Percentiles rank a stretch among this genome's conserved stretches.
Evolutionary conservation across 2,888 invertebrate species (phyloP).

Genomic region (Drosophila vallismaia): DNA sequence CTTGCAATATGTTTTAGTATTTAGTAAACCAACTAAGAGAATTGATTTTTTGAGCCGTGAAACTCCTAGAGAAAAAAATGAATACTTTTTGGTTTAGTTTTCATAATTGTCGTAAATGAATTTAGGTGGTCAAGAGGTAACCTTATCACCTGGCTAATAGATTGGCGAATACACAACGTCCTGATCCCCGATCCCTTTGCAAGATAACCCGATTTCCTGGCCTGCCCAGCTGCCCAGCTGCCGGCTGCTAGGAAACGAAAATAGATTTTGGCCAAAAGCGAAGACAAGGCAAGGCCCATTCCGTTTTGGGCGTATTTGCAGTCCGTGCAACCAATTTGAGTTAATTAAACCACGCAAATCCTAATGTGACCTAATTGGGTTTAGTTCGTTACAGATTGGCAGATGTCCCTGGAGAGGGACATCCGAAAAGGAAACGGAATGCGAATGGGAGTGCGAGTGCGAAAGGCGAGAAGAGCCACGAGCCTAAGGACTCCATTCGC

Average conservation of each 20-base stretch:
- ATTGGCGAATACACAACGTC: background rate
- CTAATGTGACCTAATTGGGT: conserved; percentile 73
- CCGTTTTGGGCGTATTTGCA: conserved; percentile 36
- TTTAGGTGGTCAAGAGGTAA: too few species aligned
- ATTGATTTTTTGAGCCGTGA: too few species aligned
- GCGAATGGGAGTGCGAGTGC: background rate
- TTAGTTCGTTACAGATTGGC: conserved; percentile 46
- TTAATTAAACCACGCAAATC: conserved; percentile 75
- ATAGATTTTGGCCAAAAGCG: conserved; percentile 23
- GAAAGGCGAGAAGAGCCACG: conserved; percentile 9
- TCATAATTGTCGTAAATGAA: too few species aligned
- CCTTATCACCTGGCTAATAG: background rate
- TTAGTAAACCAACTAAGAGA: too few species aligned
- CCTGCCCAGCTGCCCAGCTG: too few species aligned
- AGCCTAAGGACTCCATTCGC: conserved; percentile 33
- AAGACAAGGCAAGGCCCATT: conserved; percentile 9
- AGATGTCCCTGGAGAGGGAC: conserved; percentile 40
- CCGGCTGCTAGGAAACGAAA: conserved; percentile 11
- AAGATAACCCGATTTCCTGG: conserved; percentile 19
- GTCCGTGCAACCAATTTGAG: conserved; percentile 59
- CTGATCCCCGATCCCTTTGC: background rate
- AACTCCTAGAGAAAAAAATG: too few species aligned
- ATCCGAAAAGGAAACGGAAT: background rate
- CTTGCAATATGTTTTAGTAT: too few species aligned
- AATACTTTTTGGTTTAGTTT: too few species aligned